Conservation (phyloP, 2,888 invertebrate species). For the Carcina quercana region DNA sequence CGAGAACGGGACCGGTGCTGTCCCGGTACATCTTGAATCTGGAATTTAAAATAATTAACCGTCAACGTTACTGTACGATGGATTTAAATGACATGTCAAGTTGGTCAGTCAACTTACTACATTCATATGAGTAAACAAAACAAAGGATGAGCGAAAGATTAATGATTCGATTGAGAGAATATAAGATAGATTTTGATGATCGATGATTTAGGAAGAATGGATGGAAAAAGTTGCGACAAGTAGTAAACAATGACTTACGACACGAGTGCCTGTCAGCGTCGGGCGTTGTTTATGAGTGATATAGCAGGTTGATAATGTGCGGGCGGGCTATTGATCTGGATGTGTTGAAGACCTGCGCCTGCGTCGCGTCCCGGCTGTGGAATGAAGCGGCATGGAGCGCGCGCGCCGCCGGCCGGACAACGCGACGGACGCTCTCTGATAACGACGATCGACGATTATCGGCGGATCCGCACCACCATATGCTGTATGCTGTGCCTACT, state of each 20-base stretch:
- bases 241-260: conserved; percentile 7
- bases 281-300: conserved; percentile 12
- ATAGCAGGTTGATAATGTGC: conserved; percentile 14
- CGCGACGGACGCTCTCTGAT: conserved; percentile 50
- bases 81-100: conserved; percentile 6
- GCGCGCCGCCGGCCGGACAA: conserved; percentile 23
- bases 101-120: background rate
- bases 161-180: too few relatives aligned
- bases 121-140: too few relatives aligned
- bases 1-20: conserved; percentile 36
- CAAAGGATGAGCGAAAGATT: too few relatives aligned
- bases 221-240: conserved; percentile 5
- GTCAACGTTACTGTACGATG: background rate
- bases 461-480: conserved; percentile 24
- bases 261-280: conserved; percentile 7
- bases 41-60: conserved; percentile 21
- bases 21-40: conserved; percentile 54
- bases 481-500: too few relatives aligned
- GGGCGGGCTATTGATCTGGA: conserved; percentile 19
- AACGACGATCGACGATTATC: conserved; percentile 63
- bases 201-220: conserved; percentile 1
- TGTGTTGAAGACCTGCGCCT: conserved; percentile 41
- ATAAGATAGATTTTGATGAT: too few relatives aligned
- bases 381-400: too few relatives aligned
- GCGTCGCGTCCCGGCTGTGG: conserved; percentile 43